Conservation (phyloP, 2,888 invertebrate species). For the Tetranychus piercei region DNA sequence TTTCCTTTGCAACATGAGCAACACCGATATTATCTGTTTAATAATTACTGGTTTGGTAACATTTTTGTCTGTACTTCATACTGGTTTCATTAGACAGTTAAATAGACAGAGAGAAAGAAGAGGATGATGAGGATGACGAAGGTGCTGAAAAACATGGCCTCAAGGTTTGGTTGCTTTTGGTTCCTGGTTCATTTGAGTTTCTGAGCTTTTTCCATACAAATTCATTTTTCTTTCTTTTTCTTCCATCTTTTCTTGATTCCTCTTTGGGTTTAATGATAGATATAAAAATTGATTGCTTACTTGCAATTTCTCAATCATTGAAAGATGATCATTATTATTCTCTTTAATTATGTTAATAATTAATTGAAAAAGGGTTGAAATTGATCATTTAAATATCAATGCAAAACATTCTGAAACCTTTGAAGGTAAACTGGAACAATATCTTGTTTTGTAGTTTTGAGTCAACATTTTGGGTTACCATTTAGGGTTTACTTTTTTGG, state of each 20-base stretch:
- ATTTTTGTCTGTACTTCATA: neutral
- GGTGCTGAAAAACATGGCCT: neutral
- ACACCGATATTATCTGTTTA: neutral
- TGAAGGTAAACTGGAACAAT: too few species aligned
- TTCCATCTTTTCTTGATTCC: neutral
- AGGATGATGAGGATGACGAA: neutral
- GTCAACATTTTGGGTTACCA: too few species aligned
- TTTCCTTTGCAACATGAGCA: neutral
- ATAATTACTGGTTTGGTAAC: slow-evolving; percentile 1
- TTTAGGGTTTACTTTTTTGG: too few species aligned
- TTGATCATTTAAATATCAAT: too few species aligned
- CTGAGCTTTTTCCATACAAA: neutral
- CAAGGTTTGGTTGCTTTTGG: neutral
- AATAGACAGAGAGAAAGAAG: neutral
- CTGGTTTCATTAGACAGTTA: neutral
- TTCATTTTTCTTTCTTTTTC: neutral
- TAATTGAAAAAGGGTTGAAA: too few species aligned
- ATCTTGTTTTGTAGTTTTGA: too few species aligned
- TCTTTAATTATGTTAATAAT: too few species aligned
- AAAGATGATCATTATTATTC: too few species aligned
- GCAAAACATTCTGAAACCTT: too few species aligned
- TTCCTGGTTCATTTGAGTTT: neutral
- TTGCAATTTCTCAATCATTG: too few species aligned
- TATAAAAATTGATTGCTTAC: too few species aligned
- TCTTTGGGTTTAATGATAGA: too few species aligned